These are phyloP conservation scores for Hephaestus fuliginosus DNA, from an alignment of 2,797 vertebrate species.

Conservation along the genomic window DNA sequence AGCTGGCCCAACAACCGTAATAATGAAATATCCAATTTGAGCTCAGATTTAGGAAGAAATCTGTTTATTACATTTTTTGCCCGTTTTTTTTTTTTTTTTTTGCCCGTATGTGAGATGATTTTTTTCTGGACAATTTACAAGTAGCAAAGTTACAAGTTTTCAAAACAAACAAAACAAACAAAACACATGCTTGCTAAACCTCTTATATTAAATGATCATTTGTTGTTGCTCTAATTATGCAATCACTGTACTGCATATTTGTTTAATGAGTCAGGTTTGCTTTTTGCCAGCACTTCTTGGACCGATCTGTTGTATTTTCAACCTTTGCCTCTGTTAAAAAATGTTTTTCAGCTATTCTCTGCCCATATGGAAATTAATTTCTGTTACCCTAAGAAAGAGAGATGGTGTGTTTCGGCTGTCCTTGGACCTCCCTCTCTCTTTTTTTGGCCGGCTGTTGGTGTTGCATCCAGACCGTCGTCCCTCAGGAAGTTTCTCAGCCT, in stretches of 20 bases:
- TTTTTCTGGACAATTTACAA: conserved; percentile 43
- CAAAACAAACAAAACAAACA: conserved; percentile 46
- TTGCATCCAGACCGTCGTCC: no score
- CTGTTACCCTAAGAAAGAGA: conserved; percentile 38
- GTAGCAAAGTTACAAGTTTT: conserved; percentile 14
- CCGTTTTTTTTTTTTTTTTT: neutral
- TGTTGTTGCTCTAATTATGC: conserved; percentile 28
- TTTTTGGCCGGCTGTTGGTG: no score
- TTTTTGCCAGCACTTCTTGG: conserved; percentile 50
- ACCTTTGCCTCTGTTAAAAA: conserved; percentile 27
- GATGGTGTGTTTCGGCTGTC: conserved; percentile 12
- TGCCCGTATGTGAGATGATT: conserved; percentile 40
- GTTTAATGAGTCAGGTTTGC: conserved; percentile 35
- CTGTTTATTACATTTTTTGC: conserved; percentile 49
- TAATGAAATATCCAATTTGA: conserved; percentile 53
- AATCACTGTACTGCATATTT: conserved; percentile 18
- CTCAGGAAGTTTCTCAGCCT: no score
- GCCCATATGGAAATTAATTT: conserved; percentile 68
- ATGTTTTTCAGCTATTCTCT: conserved; percentile 18
- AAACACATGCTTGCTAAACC: conserved; percentile 56
- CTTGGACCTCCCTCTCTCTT: no score
- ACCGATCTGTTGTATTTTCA: conserved; percentile 15
- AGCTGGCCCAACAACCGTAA: conserved; percentile 54
- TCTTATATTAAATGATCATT: conserved; percentile 24
- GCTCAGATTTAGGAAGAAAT: conserved; percentile 54